Conservation (phyloP, 35 echinoderm and acorn worm species). For the Heliocidaris tuberculata region DNA sequence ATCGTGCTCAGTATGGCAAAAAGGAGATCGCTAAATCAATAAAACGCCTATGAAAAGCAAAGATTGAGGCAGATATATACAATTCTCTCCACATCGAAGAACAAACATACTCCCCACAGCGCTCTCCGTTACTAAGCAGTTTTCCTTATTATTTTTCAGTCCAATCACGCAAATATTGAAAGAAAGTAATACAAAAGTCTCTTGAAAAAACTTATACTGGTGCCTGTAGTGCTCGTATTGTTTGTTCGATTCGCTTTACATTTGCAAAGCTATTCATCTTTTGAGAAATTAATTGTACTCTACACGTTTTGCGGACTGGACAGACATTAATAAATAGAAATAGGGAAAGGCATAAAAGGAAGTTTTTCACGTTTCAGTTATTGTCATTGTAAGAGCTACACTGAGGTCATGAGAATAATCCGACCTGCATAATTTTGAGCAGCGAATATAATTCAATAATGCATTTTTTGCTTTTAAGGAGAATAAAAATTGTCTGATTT, state of each 20-base stretch:
- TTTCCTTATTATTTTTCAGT: constrained; percentile 28
- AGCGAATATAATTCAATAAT: background rate
- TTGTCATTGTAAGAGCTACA: background rate
- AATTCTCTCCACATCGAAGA: background rate
- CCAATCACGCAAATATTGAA: background rate
- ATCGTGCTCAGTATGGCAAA: background rate
- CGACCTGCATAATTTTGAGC: background rate
- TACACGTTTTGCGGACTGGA: constrained; percentile 24
- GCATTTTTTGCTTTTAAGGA: background rate
- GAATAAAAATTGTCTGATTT: background rate
- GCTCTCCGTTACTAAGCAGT: constrained; percentile 41
- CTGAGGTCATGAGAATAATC: background rate
- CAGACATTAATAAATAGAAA: constrained; percentile 40
- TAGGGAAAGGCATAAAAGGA: background rate
- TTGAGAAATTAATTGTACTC: constrained; percentile 8
- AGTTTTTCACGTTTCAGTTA: background rate
- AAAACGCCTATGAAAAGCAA: constrained; percentile 37
- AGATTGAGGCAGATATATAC: constrained; percentile 25
- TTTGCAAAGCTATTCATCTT: constrained; percentile 29
- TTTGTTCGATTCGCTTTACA: constrained; percentile 26
- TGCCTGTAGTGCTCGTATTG: background rate
- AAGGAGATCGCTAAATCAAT: constrained; percentile 22
- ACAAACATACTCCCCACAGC: constrained; percentile 22
- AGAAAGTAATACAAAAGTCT: background rate
- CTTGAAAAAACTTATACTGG: background rate